A percentile compares a stretch with the other conserved stretches of the same genome.
These are phyloP conservation scores for Drosophila mayri DNA, from an alignment of 1,140 invertebrate genomes.

Conservation along the genomic window DNA sequence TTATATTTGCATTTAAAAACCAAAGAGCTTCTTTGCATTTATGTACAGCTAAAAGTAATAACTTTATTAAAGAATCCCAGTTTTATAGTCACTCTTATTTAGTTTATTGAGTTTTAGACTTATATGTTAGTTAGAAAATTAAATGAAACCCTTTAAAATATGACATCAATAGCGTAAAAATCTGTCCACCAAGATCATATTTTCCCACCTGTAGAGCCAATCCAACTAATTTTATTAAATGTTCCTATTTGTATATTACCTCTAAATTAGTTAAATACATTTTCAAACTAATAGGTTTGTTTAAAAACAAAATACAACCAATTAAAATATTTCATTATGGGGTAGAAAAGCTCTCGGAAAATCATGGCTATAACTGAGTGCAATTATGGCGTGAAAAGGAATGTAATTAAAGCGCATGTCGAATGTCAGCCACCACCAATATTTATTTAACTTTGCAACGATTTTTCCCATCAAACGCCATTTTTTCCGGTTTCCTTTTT, in stretches of 20 bases:
- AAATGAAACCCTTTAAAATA: background rate
- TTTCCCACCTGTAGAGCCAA: background rate
- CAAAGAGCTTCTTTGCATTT: background rate
- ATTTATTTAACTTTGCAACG: constrained; percentile 32
- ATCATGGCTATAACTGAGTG: constrained; percentile 1
- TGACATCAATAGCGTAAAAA: background rate
- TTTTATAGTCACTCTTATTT: background rate
- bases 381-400: constrained; percentile 4
- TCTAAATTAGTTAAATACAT: too few relatives aligned
- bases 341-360: background rate
- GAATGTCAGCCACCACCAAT: constrained; percentile 20
- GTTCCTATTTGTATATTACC: background rate
- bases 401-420: constrained; percentile 13
- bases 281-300: background rate
- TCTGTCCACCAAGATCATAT: background rate
- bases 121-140: too few relatives aligned
- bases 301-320: background rate
- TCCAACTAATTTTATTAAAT: background rate
- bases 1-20: background rate
- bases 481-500: constrained; percentile 10
- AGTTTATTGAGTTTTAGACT: background rate
- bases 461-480: background rate
- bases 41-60: background rate
- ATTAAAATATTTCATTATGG: background rate
- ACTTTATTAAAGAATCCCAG: background rate